Evolutionary conservation across 2,113 vertebrate genomes (phyloP).

Genomic region (Psittacus erithacus): DNA sequence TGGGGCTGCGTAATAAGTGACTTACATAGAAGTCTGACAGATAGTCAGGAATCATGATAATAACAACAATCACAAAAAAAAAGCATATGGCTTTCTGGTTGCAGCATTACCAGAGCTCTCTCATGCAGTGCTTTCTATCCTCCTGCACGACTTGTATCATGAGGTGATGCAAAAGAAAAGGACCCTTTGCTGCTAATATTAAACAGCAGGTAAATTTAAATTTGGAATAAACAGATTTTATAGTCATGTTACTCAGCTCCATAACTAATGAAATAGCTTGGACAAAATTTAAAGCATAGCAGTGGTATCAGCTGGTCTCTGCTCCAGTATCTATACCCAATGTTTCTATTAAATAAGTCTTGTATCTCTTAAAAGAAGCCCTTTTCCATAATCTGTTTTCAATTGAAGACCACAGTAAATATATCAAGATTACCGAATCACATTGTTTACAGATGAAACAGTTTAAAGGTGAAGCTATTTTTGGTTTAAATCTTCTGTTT

Average conservation of each 20-base stretch:
- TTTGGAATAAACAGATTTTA: conserved; percentile 28
- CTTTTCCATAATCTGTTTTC: conserved; percentile 51
- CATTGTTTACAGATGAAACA: conserved; percentile 53
- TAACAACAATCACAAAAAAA: not conserved
- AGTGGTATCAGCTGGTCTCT: conserved; percentile 31
- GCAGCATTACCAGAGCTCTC: not conserved
- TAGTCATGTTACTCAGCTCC: not conserved
- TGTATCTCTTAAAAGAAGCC: conserved; percentile 39
- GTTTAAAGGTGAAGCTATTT: conserved; percentile 67
- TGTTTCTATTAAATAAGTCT: conserved; percentile 29
- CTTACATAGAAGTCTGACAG: not conserved
- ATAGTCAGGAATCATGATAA: not conserved
- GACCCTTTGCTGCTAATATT: not conserved
- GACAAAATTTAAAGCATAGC: conserved; percentile 52
- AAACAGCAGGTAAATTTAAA: conserved; percentile 15
- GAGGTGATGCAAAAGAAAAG: not conserved
- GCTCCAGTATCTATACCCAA: conserved; percentile 3
- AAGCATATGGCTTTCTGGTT: not conserved
- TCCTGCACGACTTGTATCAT: not conserved
- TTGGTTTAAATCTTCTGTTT: conserved; percentile 29
- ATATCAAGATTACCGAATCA: conserved; percentile 38
- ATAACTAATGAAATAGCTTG: conserved; percentile 51
- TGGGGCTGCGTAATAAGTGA: not conserved
- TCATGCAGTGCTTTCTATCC: not conserved
- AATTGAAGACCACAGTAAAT: conserved; percentile 60